Percentiles rank a stretch among this genome's conserved stretches.
These are phyloP conservation scores for Varroa destructor DNA, from an alignment of 1,140 invertebrate species.

Conservation along the genomic window DNA sequence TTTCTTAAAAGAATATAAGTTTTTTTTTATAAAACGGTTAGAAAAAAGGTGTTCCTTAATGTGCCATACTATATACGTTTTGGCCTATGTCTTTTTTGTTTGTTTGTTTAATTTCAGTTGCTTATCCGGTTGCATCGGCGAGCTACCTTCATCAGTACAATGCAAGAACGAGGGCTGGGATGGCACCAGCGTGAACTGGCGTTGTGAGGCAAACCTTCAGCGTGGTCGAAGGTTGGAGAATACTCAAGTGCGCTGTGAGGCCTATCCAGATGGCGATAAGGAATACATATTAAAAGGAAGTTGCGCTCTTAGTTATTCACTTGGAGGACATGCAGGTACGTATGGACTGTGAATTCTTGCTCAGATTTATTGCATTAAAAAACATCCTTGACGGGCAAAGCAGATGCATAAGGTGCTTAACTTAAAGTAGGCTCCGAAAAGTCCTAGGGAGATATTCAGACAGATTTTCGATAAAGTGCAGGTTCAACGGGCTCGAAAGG, in stretches of 20 bases:
- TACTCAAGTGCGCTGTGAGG: slow-evolving; percentile 5
- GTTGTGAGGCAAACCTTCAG: neutral
- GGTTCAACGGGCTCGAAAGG: too few species aligned
- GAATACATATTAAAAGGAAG: slow-evolving; percentile 2
- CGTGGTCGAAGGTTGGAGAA: neutral
- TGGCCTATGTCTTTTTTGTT: too few species aligned
- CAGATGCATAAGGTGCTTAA: too few species aligned
- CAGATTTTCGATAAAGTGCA: too few species aligned
- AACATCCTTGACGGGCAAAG: neutral
- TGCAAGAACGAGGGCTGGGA: slow-evolving; percentile 20
- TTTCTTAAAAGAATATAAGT: too few species aligned
- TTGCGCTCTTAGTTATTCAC: neutral
- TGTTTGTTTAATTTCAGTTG: slow-evolving; percentile 4
- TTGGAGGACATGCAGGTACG: slow-evolving; percentile 2
- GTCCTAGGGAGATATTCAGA: too few species aligned
- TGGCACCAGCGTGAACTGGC: slow-evolving; percentile 3
- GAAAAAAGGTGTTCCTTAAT: too few species aligned
- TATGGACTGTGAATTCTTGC: neutral
- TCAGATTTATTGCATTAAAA: neutral
- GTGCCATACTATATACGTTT: too few species aligned
- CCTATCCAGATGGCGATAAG: neutral
- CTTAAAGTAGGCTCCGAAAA: too few species aligned
- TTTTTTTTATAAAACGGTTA: too few species aligned
- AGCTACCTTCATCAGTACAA: neutral
- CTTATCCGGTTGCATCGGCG: neutral